Evolutionary conservation across 2,113 vertebrate genomes (phyloP).

Genomic region (Paradoxurus hermaphroditus): DNA sequence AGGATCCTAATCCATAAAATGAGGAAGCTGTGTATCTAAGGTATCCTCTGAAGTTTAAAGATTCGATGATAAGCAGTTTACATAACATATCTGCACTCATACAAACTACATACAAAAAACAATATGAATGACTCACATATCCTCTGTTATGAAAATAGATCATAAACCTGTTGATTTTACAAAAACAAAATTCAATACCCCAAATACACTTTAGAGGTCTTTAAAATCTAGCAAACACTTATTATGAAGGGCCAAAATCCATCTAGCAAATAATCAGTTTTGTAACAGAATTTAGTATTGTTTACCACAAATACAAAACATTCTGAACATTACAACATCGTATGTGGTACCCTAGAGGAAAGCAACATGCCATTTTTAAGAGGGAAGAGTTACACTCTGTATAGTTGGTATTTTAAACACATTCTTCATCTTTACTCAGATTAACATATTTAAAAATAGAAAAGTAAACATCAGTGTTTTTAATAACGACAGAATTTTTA

Average conservation of each 20-base stretch:
- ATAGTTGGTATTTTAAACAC: not conserved
- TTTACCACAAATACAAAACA: not conserved
- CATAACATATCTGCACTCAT: not conserved
- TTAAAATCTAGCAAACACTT: not conserved
- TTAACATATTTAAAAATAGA: not conserved
- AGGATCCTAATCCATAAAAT: not conserved
- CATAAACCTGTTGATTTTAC: not conserved
- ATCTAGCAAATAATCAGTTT: not conserved
- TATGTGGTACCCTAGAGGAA: not conserved
- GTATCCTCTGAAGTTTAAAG: not conserved
- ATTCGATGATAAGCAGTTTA: not conserved
- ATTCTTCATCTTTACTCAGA: not conserved
- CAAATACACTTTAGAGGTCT: not conserved
- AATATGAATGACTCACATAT: not conserved
- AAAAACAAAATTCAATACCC: conserved; percentile 31
- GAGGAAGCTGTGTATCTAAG: not conserved
- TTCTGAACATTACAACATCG: not conserved
- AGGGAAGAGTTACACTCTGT: not conserved
- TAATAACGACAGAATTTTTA: not conserved
- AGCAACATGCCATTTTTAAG: not conserved
- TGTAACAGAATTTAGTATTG: not conserved
- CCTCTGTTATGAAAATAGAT: not conserved
- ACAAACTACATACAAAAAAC: not conserved
- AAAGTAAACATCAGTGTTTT: not conserved
- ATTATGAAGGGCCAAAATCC: not conserved